A percentile compares a stretch with the other conserved stretches of the same genome.
Evolutionary conservation across 2,113 vertebrate species (phyloP).

Genomic region (Caranx melampygus): DNA sequence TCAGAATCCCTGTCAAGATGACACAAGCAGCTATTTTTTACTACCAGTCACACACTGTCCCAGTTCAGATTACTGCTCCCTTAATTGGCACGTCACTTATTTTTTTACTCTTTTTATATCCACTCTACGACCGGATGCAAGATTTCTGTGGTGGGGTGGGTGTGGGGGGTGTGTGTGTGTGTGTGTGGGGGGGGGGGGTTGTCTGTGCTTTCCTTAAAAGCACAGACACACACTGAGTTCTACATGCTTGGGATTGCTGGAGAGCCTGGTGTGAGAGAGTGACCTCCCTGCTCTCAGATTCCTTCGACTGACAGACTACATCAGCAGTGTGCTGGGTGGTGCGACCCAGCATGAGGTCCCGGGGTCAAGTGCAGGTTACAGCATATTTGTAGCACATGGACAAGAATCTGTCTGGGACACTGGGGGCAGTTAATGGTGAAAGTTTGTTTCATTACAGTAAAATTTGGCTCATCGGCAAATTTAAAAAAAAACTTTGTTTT

Average conservation of each 20-base stretch:
- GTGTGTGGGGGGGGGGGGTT: no score
- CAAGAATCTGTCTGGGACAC: slow-evolving; percentile 3
- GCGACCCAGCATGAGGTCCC: slow-evolving; percentile 37
- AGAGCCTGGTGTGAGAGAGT: slow-evolving; percentile 56
- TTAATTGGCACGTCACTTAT: slow-evolving; percentile 2
- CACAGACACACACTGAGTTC: slow-evolving; percentile 25
- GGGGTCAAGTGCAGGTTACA: slow-evolving; percentile 57
- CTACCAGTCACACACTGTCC: neutral
- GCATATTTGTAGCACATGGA: slow-evolving; percentile 15
- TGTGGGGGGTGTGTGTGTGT: neutral
- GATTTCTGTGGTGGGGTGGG: neutral
- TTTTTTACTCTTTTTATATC: slow-evolving; percentile 28
- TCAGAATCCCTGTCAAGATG: neutral
- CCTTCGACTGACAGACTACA: slow-evolving; percentile 48
- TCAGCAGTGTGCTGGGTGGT: slow-evolving; percentile 46
- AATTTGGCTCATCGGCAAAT: slow-evolving; percentile 4
- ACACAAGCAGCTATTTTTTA: slow-evolving; percentile 13
- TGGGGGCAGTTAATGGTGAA: slow-evolving; percentile 1
- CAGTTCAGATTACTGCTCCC: slow-evolving; percentile 9
- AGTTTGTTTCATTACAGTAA: neutral
- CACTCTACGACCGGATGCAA: neutral
- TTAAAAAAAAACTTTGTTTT: no score
- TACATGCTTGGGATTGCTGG: slow-evolving; percentile 64
- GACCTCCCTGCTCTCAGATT: slow-evolving; percentile 57
- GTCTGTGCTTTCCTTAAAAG: slow-evolving; percentile 26